phyloP scores from a whole-genome alignment of 2,888 invertebrate genomes.

The Heliconius erato region DNA sequence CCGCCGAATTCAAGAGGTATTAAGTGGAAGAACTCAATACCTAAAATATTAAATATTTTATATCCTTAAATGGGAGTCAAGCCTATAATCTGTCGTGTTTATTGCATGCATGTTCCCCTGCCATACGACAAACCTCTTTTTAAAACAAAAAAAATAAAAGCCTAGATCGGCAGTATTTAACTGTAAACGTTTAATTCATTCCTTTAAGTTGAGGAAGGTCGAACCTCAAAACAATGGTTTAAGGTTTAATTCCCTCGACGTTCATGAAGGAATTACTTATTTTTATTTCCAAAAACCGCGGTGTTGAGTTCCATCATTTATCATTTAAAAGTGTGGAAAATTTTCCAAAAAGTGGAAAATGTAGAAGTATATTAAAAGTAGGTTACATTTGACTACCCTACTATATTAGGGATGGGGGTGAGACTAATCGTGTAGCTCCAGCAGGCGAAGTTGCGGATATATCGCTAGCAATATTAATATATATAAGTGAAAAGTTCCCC shows the following conservation, averaged over 20 bases:
- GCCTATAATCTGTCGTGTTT: neutral
- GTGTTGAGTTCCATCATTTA: neutral
- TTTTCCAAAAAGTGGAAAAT: neutral
- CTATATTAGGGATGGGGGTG: neutral
- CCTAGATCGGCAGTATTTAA: no score
- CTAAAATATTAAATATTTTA: neutral
- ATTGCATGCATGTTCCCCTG: neutral
- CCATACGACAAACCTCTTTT: neutral
- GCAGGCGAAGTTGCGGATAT: no score
- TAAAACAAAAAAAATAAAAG: neutral
- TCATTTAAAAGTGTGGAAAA: neutral
- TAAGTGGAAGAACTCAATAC: neutral
- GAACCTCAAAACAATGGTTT: no score
- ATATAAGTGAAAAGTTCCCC: neutral
- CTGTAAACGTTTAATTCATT: no score
- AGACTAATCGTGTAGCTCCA: neutral
- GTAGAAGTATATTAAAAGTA: neutral
- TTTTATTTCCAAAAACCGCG: neutral
- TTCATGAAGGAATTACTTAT: neutral
- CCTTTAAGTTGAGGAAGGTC: no score
- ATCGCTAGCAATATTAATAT: neutral
- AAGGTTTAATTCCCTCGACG: no score
- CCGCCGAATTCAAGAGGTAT: no score
- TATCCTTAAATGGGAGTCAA: neutral
- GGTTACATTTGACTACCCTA: no score